phyloP scores from a whole-genome alignment of 2,113 vertebrate genomes.

The Cynopterus brachyotis region DNA sequence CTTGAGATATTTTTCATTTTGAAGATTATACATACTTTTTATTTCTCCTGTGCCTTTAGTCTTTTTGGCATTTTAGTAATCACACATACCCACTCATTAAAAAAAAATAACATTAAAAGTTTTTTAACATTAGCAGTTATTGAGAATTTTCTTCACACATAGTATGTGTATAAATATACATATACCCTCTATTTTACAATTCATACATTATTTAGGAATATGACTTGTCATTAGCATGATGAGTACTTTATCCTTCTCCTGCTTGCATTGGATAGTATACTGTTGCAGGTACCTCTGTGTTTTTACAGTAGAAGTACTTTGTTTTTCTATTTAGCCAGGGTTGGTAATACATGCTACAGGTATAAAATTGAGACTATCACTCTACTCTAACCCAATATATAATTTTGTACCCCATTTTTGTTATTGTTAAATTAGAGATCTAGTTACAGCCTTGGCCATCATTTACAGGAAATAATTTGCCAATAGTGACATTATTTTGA shows the following conservation, averaged over 20 bases:
- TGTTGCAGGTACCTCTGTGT: fast-evolving
- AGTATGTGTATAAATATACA: neutral
- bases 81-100: neutral
- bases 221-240: neutral
- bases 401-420: neutral
- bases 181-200: neutral
- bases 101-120: no score
- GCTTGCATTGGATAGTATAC: neutral
- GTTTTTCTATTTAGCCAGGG: neutral
- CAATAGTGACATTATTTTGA: neutral
- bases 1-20: neutral
- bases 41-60: neutral
- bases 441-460: neutral
- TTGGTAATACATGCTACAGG: neutral
- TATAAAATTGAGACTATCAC: neutral
- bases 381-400: neutral
- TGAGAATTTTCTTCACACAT: neutral
- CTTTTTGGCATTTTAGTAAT: neutral
- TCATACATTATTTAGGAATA: neutral
- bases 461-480: neutral
- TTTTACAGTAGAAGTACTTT: neutral
- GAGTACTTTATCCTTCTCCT: neutral
- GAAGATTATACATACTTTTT: neutral
- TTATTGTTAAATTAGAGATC: neutral
- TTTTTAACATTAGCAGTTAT: neutral